A percentile compares a stretch with the other conserved stretches of the same genome.
These are phyloP conservation scores for Cerceris ruficornis DNA, from an alignment of 2,888 invertebrate genomes.

Conservation along the genomic window DNA sequence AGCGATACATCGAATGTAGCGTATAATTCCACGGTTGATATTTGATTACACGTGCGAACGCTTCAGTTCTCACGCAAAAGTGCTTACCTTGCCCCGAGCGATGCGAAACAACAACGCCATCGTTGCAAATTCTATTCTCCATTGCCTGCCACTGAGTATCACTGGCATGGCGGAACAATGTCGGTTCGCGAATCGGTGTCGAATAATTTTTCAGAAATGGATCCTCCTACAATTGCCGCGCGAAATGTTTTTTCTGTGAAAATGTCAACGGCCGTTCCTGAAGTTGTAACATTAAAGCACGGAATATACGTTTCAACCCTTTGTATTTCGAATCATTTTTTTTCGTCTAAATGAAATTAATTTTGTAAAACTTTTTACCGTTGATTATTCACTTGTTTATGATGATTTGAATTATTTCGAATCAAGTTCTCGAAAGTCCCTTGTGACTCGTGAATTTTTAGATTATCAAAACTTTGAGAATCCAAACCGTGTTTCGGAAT, in stretches of 20 bases:
- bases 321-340: too few species aligned
- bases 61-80: constrained; percentile 45
- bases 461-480: too few species aligned
- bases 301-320: neutral
- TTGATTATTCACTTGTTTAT: too few species aligned
- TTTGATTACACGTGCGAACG: constrained; percentile 49
- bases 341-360: too few species aligned
- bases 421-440: too few species aligned
- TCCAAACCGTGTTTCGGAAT: too few species aligned
- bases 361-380: too few species aligned
- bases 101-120: constrained; percentile 38
- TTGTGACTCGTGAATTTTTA: too few species aligned
- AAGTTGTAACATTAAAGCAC: neutral
- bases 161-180: constrained; percentile 1
- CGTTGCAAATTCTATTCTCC: constrained; percentile 39
- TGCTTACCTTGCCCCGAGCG: constrained; percentile 45
- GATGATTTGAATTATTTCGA: too few species aligned
- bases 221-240: neutral
- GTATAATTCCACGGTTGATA: constrained; percentile 27
- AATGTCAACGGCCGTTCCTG: neutral
- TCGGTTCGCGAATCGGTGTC: neutral
- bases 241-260: neutral
- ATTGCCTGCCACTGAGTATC: constrained; percentile 41
- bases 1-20: constrained; percentile 27
- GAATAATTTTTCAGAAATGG: neutral